Evolutionary conservation across 1,140 invertebrate species (phyloP), one percentile per base, ranked within the genome.

Genomic region (Cydia strobilella): DNA sequence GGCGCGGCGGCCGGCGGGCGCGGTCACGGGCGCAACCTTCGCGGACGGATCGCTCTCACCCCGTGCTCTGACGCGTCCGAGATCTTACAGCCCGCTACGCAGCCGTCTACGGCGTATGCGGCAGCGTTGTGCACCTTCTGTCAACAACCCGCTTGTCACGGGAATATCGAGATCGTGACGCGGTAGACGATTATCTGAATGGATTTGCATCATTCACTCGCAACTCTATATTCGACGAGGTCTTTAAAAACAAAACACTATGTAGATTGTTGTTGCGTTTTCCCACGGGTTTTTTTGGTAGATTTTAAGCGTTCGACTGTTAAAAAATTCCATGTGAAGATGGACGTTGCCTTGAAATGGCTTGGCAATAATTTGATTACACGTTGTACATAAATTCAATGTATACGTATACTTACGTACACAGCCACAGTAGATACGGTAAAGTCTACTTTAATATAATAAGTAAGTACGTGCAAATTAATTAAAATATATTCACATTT

Each of bases 1-100:
- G 77, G 76, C 87, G 76, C 76, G 76, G 76, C 80, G 82, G 81
- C 81, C 79, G 84, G 84, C 86, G 84, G 85, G 84, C 84, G 86
- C 90, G 90, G 90, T 92, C 89, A 92, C 86, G 89, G 89, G 89
- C 90, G 84, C 88, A 92, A 92, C 90, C 90, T 92, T 92, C 84
- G 84, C 82, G 84, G 20, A 82, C 83, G 85, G 84, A 77, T 80
- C 85, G 83, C 83, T 87, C 87, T 90, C 83, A 89, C 88, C 87
- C 87, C 85, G 80, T 88, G 86, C 87, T 87, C 86, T 80, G 78
- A 69, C 76, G 77, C 73, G 20, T 18, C 79, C 76, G 80, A 75
- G 83, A 76, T 81, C 79, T 80, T 78, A 84, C 83, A 79, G 76
- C 77, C 65, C 75, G 82, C 84, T 84, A 88, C 84, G 84, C 80